Percentiles rank a stretch among this genome's conserved stretches.
These are phyloP conservation scores for Machaerirhynchus nigripectus DNA, from an alignment of 2,113 vertebrate genomes.

Conservation along the genomic window DNA sequence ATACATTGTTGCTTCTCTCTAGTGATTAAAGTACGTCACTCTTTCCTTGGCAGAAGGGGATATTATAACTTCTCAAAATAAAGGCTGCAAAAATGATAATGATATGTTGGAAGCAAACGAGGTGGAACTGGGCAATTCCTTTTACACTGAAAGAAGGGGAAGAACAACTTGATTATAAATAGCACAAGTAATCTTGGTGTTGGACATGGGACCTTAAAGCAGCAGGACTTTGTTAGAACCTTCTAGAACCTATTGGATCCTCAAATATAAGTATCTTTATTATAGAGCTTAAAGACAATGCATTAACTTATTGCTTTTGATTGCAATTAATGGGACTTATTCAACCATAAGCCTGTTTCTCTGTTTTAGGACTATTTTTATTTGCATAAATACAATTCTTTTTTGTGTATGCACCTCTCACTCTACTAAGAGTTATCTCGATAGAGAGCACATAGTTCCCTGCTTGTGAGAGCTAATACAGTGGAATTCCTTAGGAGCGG, in stretches of 20 bases:
- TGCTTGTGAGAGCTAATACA: neutral
- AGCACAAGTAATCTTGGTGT: neutral
- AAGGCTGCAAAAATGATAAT: neutral
- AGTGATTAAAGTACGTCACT: neutral
- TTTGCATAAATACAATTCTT: neutral
- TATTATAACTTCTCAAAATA: neutral
- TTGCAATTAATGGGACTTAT: neutral
- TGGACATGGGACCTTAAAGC: neutral
- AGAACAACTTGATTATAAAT: neutral
- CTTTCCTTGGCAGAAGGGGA: neutral
- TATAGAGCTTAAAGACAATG: neutral
- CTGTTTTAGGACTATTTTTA: neutral
- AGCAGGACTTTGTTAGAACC: neutral
- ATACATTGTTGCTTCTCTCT: neutral
- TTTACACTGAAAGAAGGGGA: neutral
- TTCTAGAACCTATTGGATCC: rapidly evolving
- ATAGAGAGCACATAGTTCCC: neutral
- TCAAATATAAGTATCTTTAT: neutral
- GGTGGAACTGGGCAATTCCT: neutral
- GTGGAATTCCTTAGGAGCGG: neutral
- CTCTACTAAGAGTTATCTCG: neutral
- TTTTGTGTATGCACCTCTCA: neutral
- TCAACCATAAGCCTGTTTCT: neutral
- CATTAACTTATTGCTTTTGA: neutral
- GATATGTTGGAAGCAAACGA: neutral